Conservation (phyloP, 2,797 vertebrate genomes). For the Syndactyla subalaris region DNA sequence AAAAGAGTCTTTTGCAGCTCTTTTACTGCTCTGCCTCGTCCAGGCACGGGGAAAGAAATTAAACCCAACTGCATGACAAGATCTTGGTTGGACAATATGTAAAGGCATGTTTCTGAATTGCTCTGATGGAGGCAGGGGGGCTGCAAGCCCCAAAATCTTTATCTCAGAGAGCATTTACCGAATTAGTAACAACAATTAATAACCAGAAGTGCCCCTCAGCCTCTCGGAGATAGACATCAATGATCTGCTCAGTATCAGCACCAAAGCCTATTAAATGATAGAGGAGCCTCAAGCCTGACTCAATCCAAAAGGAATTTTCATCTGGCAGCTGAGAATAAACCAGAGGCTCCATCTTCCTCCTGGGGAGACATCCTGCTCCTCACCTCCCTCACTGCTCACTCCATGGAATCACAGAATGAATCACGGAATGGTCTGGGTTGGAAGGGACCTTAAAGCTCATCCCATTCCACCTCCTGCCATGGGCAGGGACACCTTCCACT, state of each 20-base stretch:
- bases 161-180: neutral
- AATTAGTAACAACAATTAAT: neutral
- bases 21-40: neutral
- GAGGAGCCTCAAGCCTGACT: neutral
- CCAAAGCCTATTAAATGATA: neutral
- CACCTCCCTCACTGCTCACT: neutral
- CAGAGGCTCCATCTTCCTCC: neutral
- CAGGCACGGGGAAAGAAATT: conserved; percentile 12
- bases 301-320: neutral
- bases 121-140: neutral
- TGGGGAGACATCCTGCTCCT: neutral
- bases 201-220: neutral
- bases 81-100: neutral
- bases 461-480: neutral
- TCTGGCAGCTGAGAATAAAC: neutral
- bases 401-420: neutral
- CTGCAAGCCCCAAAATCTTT: neutral
- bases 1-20: neutral
- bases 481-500: neutral
- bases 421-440: neutral
- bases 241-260: neutral
- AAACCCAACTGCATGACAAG: neutral
- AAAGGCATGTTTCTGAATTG: neutral
- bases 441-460: neutral
- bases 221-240: neutral